Evolutionary conservation across 2,797 vertebrate species (phyloP).

Genomic region (Argyrosomus regius): DNA sequence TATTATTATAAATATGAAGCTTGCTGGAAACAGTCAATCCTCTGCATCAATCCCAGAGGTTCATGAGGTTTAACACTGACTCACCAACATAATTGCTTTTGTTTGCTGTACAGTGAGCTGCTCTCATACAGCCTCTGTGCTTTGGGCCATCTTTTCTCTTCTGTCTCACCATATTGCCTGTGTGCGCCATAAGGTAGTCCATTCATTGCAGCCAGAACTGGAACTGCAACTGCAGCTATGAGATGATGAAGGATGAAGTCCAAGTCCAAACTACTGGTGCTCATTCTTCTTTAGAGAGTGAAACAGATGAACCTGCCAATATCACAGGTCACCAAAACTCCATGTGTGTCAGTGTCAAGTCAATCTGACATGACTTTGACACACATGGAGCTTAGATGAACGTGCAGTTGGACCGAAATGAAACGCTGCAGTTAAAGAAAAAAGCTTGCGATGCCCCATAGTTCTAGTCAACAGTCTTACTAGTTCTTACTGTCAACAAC

Average conservation of each 20-base stretch:
- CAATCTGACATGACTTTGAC: background rate
- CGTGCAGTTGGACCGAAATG: no score
- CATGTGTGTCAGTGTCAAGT: background rate
- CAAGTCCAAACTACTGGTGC: background rate
- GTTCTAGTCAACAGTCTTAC: no score
- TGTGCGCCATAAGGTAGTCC: background rate
- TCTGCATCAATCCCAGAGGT: constrained; percentile 22
- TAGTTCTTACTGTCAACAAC: no score
- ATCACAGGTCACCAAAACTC: background rate
- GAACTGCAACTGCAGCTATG: background rate
- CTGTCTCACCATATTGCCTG: background rate
- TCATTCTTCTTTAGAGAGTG: background rate
- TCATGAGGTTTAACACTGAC: background rate
- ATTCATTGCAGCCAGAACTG: background rate
- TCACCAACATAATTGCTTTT: constrained; percentile 4
- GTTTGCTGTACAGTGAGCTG: background rate
- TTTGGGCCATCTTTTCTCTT: background rate
- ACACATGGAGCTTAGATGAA: background rate
- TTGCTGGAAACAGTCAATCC: constrained; percentile 13
- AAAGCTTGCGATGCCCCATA: no score
- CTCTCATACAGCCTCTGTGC: background rate
- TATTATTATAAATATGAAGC: constrained; percentile 18
- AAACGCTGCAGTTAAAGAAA: no score
- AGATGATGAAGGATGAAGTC: background rate
- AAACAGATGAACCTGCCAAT: background rate